phyloP scores from a whole-genome alignment of 2,113 vertebrate species.

The Tragelaphus buxtoni region DNA sequence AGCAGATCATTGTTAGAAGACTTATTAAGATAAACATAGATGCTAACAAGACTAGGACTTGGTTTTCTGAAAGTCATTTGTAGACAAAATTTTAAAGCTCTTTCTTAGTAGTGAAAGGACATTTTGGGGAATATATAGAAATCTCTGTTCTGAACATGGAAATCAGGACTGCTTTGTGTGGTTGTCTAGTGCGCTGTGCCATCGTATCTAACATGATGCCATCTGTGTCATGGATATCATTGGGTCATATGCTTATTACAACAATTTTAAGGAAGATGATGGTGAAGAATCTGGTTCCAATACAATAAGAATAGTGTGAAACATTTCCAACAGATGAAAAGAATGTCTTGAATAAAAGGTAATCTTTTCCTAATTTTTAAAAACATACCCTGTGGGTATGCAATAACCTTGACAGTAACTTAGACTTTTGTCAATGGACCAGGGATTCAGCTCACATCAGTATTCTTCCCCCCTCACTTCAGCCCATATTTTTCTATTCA shows the following conservation, averaged over 20 bases:
- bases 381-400: background rate
- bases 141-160: background rate
- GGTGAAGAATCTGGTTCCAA: background rate
- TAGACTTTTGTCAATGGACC: background rate
- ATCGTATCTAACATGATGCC: background rate
- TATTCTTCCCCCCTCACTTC: background rate
- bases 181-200: rapidly evolving
- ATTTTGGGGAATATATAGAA: background rate
- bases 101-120: background rate
- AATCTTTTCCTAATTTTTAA: background rate
- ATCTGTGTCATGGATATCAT: background rate
- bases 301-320: background rate
- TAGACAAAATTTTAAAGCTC: background rate
- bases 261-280: background rate
- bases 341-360: background rate
- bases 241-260: background rate
- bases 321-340: background rate
- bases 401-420: background rate
- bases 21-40: background rate
- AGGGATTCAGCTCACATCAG: background rate
- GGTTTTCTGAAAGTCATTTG: background rate
- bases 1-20: background rate
- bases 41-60: background rate
- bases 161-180: background rate
- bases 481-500: background rate